Evolutionary conservation across 1,140 invertebrate genomes (phyloP), one percentile per base, ranked within the genome.

Genomic region (Doryteuthis pealeii): DNA sequence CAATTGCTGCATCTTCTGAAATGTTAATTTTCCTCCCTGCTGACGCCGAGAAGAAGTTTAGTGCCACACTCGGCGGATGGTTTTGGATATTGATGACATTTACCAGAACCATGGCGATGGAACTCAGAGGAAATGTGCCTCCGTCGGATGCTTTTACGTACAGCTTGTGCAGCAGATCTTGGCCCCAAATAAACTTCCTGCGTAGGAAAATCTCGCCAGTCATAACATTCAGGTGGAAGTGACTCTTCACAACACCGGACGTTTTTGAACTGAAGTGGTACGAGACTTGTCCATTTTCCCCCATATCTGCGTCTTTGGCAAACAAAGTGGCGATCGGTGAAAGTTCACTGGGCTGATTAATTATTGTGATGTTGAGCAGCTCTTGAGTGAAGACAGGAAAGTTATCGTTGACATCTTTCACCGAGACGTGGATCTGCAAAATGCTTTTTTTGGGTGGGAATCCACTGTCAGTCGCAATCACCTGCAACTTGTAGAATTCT

Each of bases 301-400:
- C 81, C 18, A 75, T 74, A 76, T 99, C 97, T 86, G 95, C 95
- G 89, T 99, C 97, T 69, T 96, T 95, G 30, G 97, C 96, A 87
- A 96, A 95, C 79, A 99, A 95, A 89, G 97, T 95, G 30, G 95
- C 96, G 73, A 99, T 96, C 90, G 95, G 94, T 71, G 95, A 79
- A 28, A 83, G 96, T 28, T 92, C 89, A 1, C 92, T 91, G 72
- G 92, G 88, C 89, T 99, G 98, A 87, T 99, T 97, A 80, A 93
- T 92, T 2, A 86, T 81, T 62, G 32, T 70, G 10, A 58, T 75
- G 2, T 45, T 68, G 31, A 79, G 71, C 28, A 74, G 49, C 65
- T 79, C 62, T 40, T 40, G 35, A 3, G 3, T 40, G 43, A 96
- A 96, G 77, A 95, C 70, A 2, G 85, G 85, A 92, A 32, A 94